Percentiles rank a stretch among this genome's conserved stretches.
Conservation (phyloP, 2,113 vertebrate species). For the Petaurus breviceps region DNA sequence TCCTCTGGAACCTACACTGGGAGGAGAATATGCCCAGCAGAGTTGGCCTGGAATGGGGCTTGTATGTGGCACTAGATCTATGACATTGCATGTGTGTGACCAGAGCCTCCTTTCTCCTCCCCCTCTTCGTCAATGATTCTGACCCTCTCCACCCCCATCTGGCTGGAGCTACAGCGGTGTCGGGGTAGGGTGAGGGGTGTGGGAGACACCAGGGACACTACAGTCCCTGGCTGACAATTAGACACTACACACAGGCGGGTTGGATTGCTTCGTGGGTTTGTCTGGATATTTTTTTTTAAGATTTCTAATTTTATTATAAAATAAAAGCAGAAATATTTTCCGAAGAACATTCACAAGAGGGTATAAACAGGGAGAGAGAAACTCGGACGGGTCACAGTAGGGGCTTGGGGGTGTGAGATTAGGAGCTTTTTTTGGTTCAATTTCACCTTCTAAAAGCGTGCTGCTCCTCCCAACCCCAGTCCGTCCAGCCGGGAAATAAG, state of each 20-base stretch:
- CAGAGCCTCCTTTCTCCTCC: neutral
- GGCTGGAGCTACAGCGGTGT: rapidly evolving
- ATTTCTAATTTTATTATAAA: constrained; percentile 92
- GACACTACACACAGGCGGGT: constrained; percentile 27
- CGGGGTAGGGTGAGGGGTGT: no score
- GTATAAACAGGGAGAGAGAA: constrained; percentile 59
- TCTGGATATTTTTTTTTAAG: constrained; percentile 70
- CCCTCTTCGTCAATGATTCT: neutral
- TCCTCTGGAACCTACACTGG: neutral
- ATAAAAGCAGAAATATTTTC: constrained; percentile 91
- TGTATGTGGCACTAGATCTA: neutral
- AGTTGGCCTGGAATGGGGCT: neutral
- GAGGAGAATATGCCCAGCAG: neutral
- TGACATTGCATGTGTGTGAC: neutral
- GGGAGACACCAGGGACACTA: neutral
- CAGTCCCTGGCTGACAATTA: constrained; percentile 52
- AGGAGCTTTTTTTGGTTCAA: neutral
- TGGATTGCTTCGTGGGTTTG: constrained; percentile 13
- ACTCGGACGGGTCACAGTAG: constrained; percentile 24
- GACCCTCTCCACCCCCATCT: neutral
- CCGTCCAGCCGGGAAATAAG: neutral
- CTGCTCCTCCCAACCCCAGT: neutral
- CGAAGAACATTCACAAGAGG: constrained; percentile 88
- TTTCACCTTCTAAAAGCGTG: neutral
- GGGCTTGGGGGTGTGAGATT: neutral